Percentiles rank a stretch among this genome's conserved stretches.
Evolutionary conservation across 2,888 invertebrate genomes (phyloP).

Genomic region (Cylloceria caligata): DNA sequence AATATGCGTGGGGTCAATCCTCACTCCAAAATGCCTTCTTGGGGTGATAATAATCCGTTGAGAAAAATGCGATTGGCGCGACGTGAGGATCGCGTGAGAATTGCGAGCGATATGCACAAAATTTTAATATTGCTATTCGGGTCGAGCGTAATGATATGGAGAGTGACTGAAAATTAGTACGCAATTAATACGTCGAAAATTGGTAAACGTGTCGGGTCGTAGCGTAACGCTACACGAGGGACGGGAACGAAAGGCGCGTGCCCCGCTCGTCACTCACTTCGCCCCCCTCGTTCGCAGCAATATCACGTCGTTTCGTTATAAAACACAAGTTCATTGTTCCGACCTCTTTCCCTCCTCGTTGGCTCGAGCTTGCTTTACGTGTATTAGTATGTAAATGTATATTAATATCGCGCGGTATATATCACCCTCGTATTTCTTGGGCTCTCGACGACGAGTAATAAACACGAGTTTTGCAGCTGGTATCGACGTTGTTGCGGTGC

Average conservation of each 20-base stretch:
- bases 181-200: constrained; percentile 68
- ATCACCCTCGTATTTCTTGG: constrained; percentile 51
- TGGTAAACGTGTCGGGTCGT: constrained; percentile 58
- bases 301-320: constrained; percentile 71
- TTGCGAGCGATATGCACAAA: constrained; percentile 16
- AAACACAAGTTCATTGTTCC: constrained; percentile 81
- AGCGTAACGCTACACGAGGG: constrained; percentile 22
- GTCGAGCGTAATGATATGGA: constrained; percentile 8
- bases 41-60: constrained; percentile 9
- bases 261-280: constrained; percentile 57
- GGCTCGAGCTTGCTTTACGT: constrained; percentile 12
- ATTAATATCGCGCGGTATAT: constrained; percentile 53
- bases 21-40: constrained; percentile 1
- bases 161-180: constrained; percentile 61
- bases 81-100: constrained; percentile 41
- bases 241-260: constrained; percentile 54
- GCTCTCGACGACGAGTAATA: constrained; percentile 69
- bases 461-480: constrained; percentile 74
- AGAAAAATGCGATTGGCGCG: constrained; percentile 20
- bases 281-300: constrained; percentile 47
- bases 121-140: constrained; percentile 27
- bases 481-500: constrained; percentile 63
- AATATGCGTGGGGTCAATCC: neutral
- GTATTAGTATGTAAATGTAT: constrained; percentile 40
- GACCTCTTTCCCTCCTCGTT: constrained; percentile 71